Evolutionary conservation across 92 coral and sea anemone genomes (phyloP).

Genomic region (Porites lobata): DNA sequence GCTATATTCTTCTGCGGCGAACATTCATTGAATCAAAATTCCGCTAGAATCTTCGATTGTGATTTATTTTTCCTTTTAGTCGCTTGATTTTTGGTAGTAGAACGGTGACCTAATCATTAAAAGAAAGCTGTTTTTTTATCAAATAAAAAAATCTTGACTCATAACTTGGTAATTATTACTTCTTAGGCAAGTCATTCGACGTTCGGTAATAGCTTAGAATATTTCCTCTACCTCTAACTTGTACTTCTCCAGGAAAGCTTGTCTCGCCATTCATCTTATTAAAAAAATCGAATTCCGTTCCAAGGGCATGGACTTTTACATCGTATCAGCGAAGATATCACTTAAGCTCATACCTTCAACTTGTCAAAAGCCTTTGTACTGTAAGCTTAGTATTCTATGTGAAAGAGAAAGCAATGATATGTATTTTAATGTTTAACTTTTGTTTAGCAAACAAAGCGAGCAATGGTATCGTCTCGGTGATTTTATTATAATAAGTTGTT

Average conservation of each 20-base stretch:
- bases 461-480: conserved; percentile 11
- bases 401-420: not conserved
- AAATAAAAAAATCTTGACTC: not conserved
- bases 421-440: conserved; percentile 15
- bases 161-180: not conserved
- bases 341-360: not conserved
- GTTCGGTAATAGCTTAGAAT: not conserved
- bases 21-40: conserved; percentile 27
- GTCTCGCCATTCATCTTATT: not conserved
- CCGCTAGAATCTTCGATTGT: conserved; percentile 21
- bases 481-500: conserved; percentile 18
- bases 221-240: not conserved
- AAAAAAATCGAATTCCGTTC: not conserved
- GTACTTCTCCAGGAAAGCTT: not conserved
- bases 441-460: conserved; percentile 45
- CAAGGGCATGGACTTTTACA: not conserved
- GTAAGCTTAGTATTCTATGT: conserved; percentile 3
- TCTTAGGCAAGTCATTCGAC: not conserved
- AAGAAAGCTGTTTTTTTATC: not conserved
- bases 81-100: not conserved
- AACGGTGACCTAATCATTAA: not conserved
- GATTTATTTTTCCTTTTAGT: conserved; percentile 17
- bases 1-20: not conserved
- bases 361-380: conserved; percentile 1
- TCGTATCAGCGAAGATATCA: conserved; percentile 3